phyloP scores from a whole-genome alignment of 2,113 vertebrate species.

The Danionella cerebrum region DNA sequence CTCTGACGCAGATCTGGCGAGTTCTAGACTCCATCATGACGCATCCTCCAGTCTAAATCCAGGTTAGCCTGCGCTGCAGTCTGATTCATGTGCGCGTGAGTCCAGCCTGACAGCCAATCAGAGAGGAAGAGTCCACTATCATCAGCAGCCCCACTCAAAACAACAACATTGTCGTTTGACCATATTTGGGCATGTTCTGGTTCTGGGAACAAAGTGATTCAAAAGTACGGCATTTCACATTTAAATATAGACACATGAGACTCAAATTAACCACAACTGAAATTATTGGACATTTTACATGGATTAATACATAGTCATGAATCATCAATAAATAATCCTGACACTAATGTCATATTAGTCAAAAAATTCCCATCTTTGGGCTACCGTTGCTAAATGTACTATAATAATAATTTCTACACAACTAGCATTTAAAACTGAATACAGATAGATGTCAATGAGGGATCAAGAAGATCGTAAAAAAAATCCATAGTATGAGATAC shows the following conservation, averaged over 20 bases:
- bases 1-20: slow-evolving; percentile 37
- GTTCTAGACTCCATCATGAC: slow-evolving; percentile 12
- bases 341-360: too few species aligned
- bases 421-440: too few species aligned
- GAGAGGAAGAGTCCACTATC: slow-evolving; percentile 26
- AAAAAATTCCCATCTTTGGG: too few species aligned
- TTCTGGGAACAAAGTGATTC: neutral
- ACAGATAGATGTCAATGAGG: too few species aligned
- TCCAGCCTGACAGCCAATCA: slow-evolving; percentile 25
- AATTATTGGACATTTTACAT: too few species aligned
- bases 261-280: too few species aligned
- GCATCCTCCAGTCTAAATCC: slow-evolving; percentile 10
- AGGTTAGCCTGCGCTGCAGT: slow-evolving; percentile 19
- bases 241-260: neutral
- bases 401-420: too few species aligned
- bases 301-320: too few species aligned
- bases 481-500: too few species aligned
- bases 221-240: neutral
- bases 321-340: too few species aligned
- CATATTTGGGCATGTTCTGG: slow-evolving; percentile 32
- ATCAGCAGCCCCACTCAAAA: slow-evolving; percentile 33
- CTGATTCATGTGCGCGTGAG: slow-evolving; percentile 11
- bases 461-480: too few species aligned
- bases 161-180: slow-evolving; percentile 10
- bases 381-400: too few species aligned